phyloP scores from a whole-genome alignment of 2,797 vertebrate genomes.

The Streptopelia turtur region DNA sequence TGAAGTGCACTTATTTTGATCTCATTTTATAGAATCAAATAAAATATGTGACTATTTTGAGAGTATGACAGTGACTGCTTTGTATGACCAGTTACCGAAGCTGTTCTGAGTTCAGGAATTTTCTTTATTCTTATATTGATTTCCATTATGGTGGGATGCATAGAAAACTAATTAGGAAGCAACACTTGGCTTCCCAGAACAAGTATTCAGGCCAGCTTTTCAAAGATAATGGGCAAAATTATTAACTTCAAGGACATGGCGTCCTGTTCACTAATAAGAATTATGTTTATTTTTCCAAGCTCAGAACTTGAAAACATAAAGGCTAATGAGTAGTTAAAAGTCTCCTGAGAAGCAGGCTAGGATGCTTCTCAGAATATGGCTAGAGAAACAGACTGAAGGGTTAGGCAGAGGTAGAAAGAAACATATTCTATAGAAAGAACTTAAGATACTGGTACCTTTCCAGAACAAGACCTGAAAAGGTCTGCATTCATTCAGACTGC shows the following conservation, averaged over 20 bases:
- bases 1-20: constrained; percentile 16
- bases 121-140: neutral
- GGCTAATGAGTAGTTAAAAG: neutral
- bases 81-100: neutral
- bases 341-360: neutral
- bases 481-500: neutral
- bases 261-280: neutral
- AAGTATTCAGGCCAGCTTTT: constrained; percentile 10
- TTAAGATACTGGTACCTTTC: neutral
- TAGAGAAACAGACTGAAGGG: neutral
- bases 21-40: neutral
- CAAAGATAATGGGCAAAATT: constrained; percentile 43
- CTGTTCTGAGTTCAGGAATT: neutral
- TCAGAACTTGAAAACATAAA: neutral
- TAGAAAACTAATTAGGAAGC: constrained; percentile 40
- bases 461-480: neutral
- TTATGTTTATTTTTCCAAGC: constrained; percentile 12
- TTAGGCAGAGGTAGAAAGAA: neutral
- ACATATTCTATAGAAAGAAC: neutral
- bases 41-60: neutral
- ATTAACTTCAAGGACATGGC: constrained; percentile 25
- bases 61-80: neutral
- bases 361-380: neutral
- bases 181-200: constrained; percentile 27
- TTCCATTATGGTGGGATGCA: constrained; percentile 13